Percentiles rank a stretch among this genome's conserved stretches.
Conservation (phyloP, 2,888 invertebrate genomes). For the Panorpa germanica region DNA sequence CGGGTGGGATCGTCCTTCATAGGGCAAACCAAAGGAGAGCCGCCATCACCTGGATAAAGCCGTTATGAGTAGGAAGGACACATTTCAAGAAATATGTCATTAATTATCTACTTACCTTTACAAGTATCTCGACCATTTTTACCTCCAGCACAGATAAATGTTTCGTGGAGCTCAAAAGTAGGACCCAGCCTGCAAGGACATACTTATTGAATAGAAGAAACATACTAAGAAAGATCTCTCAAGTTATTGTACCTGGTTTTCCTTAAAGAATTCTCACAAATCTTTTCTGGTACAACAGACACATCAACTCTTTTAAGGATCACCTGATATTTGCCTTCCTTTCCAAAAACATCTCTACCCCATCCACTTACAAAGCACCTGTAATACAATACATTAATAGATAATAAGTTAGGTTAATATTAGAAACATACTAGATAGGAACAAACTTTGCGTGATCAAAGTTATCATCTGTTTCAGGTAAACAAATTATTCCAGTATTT, state of each 20-base stretch:
- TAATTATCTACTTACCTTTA: constrained; percentile 26
- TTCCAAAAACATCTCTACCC: constrained; percentile 18
- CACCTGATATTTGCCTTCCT: constrained; percentile 30
- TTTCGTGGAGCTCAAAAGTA: constrained; percentile 37
- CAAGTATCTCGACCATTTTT: constrained; percentile 47
- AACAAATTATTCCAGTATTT: neutral
- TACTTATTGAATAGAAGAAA: constrained; percentile 18
- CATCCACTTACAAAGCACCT: constrained; percentile 18
- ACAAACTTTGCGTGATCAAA: too few species aligned
- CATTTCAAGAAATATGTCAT: too few species aligned
- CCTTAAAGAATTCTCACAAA: too few species aligned
- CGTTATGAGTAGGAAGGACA: too few species aligned
- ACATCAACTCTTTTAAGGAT: constrained; percentile 48
- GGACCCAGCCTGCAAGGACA: constrained; percentile 45
- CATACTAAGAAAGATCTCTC: too few species aligned
- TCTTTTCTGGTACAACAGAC: constrained; percentile 35
- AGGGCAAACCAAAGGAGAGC: constrained; percentile 60
- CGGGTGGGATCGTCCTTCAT: constrained; percentile 23
- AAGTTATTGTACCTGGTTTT: too few species aligned
- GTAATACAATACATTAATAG: too few species aligned
- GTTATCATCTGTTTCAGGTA: neutral
- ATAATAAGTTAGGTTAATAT: too few species aligned
- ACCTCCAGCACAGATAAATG: constrained; percentile 58
- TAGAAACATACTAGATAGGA: too few species aligned
- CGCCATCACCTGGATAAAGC: constrained; percentile 60